Evolutionary conservation across 2,888 invertebrate species (phyloP), one percentile per base, ranked within the genome.

Genomic region (Abrostola triplasia): DNA sequence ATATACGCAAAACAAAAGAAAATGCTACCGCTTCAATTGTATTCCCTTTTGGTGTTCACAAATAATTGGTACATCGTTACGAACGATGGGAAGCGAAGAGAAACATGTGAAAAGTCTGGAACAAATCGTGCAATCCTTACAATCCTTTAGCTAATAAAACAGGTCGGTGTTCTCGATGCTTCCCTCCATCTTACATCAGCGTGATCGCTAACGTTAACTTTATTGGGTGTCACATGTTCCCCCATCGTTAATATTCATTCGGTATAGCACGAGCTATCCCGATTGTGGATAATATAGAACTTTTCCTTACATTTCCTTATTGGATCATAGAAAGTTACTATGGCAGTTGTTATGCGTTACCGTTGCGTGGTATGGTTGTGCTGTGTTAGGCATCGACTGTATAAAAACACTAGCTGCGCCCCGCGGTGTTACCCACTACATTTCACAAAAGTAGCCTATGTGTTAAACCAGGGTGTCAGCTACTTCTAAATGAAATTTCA

Each of bases 221-320:
- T 47, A 55, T 52, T 58, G 24, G 48, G 5, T 50, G 44, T n/a
- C 49, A 50, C 24, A 13, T 49, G 52, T 70, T 52, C 49, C 38
- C 35, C n/a, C 41, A 10, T 36, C 5, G 40, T 10, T 36, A 65
- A 71, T 72, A 59, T 71, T 72, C 40, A 72, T 66, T 52, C 55
- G 55, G 13, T 55, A 59, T 41, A 54, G 1, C 66, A 40, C 10
- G 24, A 35, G n/a, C 49, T 41, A 44, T 48, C 11, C 6, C 40
- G 40, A 72, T 67, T 52, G 52, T 24, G 52, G 13, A 36, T 67
- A 59, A 66, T 48, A 35, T 51, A 13, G 1, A 66, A 72, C 55
- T 69, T 69, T 66, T 67, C 55, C 55, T 55, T 59, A 36, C 72
- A 36, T 8, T 44, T 12, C 8, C 48, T 40, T 66, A 51, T 42